Percentiles rank a stretch among this genome's conserved stretches.
phyloP scores from a whole-genome alignment of 2,113 vertebrate genomes.

The Bucco capensis region DNA sequence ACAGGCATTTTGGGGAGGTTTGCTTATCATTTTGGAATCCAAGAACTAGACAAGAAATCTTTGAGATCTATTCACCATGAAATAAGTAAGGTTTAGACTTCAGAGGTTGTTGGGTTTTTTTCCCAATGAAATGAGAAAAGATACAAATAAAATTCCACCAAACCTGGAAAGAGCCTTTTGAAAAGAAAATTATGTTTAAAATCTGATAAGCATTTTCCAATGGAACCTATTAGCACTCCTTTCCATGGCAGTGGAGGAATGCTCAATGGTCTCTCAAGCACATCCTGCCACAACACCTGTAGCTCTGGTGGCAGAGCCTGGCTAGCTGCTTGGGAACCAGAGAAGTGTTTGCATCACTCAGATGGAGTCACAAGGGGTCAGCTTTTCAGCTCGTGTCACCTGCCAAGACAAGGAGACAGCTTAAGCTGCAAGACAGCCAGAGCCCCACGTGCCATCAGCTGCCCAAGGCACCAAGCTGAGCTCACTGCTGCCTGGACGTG shows the following conservation, averaged over 20 bases:
- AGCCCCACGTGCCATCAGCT: not conserved
- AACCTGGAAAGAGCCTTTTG: not conserved
- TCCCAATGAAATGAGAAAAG: not conserved
- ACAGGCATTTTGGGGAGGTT: not conserved
- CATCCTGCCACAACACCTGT: too few relatives aligned
- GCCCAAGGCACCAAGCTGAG: accelerated
- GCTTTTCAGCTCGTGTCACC: not conserved
- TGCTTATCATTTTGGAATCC: not conserved
- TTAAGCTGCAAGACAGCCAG: not conserved
- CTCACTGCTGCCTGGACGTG: not conserved
- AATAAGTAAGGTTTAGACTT: not conserved
- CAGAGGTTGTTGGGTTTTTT: accelerated
- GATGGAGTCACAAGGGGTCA: not conserved
- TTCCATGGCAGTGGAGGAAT: not conserved
- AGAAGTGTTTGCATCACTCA: too few relatives aligned
- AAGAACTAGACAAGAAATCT: not conserved
- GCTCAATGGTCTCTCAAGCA: not conserved
- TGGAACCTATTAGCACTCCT: not conserved
- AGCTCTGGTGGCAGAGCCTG: not conserved
- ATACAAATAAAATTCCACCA: not conserved
- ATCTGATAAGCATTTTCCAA: not conserved
- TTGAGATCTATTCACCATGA: not conserved
- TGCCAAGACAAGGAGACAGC: not conserved
- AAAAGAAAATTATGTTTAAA: not conserved
- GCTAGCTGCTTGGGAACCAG: accelerated